These are phyloP conservation scores for Eueremaeus valkanovi DNA, from an alignment of 2,888 invertebrate genomes.

Conservation along the genomic window DNA sequence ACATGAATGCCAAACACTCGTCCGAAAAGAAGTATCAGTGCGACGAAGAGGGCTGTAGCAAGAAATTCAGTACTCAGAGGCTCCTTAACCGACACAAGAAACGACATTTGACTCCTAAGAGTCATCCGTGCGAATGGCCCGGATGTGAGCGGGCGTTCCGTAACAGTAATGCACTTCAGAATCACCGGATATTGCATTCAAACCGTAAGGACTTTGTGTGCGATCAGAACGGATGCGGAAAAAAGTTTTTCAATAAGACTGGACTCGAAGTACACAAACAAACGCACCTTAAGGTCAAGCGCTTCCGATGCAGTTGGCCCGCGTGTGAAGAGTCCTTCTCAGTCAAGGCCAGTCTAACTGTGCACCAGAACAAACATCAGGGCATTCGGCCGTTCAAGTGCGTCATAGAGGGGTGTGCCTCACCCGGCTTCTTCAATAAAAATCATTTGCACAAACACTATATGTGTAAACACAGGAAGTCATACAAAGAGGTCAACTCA, in stretches of 20 bases:
- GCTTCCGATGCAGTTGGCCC: slow-evolving; percentile 15
- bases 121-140: slow-evolving; percentile 14
- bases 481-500: no score
- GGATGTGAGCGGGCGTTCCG: slow-evolving; percentile 20
- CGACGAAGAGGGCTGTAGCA: background rate
- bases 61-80: slow-evolving; percentile 3
- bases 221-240: background rate
- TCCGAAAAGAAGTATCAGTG: slow-evolving; percentile 9
- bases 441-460: no score
- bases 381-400: background rate
- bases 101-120: background rate
- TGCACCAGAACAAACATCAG: slow-evolving; percentile 4
- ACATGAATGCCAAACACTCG: no score
- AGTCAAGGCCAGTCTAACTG: background rate
- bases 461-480: no score
- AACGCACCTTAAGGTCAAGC: slow-evolving; percentile 10
- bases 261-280: slow-evolving; percentile 5
- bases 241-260: background rate
- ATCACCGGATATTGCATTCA: slow-evolving; percentile 15
- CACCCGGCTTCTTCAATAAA: no score
- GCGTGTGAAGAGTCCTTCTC: slow-evolving; percentile 3
- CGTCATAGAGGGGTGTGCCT: background rate
- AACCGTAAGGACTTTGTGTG: slow-evolving; percentile 19
- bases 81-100: background rate
- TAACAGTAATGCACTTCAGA: background rate